phyloP scores from a whole-genome alignment of 2,113 vertebrate species.

The Motacilla alba region DNA sequence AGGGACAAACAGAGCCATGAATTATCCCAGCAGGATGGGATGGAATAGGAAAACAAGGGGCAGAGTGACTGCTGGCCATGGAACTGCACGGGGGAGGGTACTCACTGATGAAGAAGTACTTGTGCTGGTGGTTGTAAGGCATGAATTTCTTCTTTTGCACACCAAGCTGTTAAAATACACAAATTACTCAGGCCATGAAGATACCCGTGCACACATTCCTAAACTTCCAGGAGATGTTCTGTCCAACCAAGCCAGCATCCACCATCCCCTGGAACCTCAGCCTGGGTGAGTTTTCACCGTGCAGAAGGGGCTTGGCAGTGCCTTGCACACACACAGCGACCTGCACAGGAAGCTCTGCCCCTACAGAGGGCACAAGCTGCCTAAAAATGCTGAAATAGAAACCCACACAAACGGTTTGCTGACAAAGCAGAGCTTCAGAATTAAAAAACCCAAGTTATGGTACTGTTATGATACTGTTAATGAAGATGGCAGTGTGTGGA shows the following conservation, averaged over 20 bases:
- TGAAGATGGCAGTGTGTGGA: not conserved
- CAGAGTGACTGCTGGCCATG: not conserved
- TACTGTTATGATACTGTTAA: not conserved
- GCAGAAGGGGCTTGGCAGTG: not conserved
- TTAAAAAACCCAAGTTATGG: not conserved
- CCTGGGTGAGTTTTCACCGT: not conserved
- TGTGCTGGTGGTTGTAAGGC: slow-evolving; percentile 86
- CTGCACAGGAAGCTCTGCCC: not conserved
- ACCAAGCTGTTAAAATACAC: slow-evolving; percentile 71
- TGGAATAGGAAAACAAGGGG: not conserved
- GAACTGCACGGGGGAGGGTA: not conserved
- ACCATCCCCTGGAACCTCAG: not conserved
- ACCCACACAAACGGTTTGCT: not conserved
- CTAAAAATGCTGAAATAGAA: not conserved
- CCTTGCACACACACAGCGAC: not conserved
- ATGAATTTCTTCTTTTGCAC: slow-evolving; percentile 82
- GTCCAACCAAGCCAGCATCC: not conserved
- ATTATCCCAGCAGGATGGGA: not conserved
- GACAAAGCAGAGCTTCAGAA: not conserved
- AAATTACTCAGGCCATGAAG: not conserved
- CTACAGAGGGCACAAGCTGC: slow-evolving; percentile 8
- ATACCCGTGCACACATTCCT: not conserved
- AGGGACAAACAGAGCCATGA: not conserved
- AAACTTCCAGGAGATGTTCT: not conserved
- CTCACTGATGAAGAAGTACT: slow-evolving; percentile 84